Percentiles rank a stretch among this genome's conserved stretches.
These are phyloP conservation scores for Scartelaos histophorus DNA, from an alignment of 2,113 vertebrate genomes.

Conservation along the genomic window DNA sequence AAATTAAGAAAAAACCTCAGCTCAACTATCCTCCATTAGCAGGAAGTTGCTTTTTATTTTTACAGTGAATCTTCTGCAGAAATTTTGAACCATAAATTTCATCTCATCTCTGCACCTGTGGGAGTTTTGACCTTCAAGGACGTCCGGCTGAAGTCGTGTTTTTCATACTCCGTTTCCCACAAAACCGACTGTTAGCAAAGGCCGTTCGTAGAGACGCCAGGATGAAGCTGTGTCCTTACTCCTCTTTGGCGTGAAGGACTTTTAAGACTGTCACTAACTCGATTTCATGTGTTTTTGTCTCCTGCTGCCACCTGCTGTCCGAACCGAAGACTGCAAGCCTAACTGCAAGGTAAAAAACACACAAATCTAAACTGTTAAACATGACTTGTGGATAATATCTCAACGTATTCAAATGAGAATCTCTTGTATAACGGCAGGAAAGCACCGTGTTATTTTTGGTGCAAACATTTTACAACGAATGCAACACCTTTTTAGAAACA, in stretches of 20 bases:
- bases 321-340: conserved; percentile 85
- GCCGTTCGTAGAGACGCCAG: not conserved
- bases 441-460: too few species aligned
- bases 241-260: not conserved
- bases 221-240: not conserved
- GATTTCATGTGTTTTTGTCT: conserved; percentile 9
- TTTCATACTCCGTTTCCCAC: not conserved
- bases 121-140: not conserved
- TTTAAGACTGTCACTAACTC: not conserved
- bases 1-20: too few species aligned
- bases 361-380: not conserved
- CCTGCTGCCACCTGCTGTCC: conserved; percentile 12
- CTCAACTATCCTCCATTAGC: too few species aligned
- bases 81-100: not conserved
- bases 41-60: too few species aligned
- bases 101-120: not conserved
- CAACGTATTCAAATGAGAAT: too few species aligned
- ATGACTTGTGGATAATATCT: not conserved
- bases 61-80: not conserved
- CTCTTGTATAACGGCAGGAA: too few species aligned
- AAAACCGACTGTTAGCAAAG: not conserved
- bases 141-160: not conserved
- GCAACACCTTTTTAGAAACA: too few species aligned
- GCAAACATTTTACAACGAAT: too few species aligned
- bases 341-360: conserved; percentile 87